A percentile compares a stretch with the other conserved stretches of the same genome.
Conservation (phyloP, 2,797 vertebrate species). For the Silurus aristotelis region DNA sequence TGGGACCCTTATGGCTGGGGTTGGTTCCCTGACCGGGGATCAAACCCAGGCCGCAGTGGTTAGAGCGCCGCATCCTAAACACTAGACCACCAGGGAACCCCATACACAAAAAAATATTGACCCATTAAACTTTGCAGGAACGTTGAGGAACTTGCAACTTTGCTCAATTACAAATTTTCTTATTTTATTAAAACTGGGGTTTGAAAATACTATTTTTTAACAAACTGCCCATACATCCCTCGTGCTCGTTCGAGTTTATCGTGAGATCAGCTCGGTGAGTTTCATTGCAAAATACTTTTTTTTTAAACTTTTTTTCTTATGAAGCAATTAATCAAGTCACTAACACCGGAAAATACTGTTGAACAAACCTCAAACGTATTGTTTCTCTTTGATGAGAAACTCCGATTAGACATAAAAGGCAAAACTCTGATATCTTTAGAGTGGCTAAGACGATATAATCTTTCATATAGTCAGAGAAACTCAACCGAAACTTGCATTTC, state of each 20-base stretch:
- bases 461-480: slow-evolving; percentile 49
- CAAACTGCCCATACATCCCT: not conserved
- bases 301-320: not conserved
- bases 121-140: not conserved
- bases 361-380: not conserved
- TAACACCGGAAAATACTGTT: slow-evolving; percentile 5
- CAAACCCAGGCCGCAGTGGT: too few species aligned
- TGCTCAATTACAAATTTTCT: not conserved
- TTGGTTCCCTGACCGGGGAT: too few species aligned
- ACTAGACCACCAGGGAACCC: too few species aligned
- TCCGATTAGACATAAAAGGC: not conserved
- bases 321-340: slow-evolving; percentile 22
- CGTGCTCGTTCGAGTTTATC: not conserved
- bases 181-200: not conserved
- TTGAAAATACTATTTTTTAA: not conserved
- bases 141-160: not conserved
- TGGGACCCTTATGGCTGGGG: too few species aligned
- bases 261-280: not conserved
- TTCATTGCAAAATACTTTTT: slow-evolving; percentile 22
- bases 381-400: slow-evolving; percentile 10
- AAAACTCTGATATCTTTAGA: slow-evolving; percentile 2
- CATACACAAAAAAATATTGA: too few species aligned
- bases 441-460: slow-evolving; percentile 57
- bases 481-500: not conserved
- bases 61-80: too few species aligned